These are phyloP conservation scores for Berghia stephanieae DNA, from an alignment of 1,140 invertebrate genomes.

Conservation along the genomic window DNA sequence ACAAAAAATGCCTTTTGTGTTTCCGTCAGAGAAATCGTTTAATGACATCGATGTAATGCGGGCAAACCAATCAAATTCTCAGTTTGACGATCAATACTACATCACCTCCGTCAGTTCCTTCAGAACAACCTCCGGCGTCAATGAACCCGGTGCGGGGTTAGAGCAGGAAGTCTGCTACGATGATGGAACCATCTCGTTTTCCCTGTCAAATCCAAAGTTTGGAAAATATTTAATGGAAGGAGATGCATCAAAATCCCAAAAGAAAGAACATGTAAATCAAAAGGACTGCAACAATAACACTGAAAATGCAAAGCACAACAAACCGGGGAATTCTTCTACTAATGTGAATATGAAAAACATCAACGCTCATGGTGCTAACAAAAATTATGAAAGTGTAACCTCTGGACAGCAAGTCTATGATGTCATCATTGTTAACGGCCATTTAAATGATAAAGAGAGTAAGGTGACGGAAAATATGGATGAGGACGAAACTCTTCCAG, in stretches of 20 bases:
- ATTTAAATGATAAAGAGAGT: not conserved
- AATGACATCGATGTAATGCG: not conserved
- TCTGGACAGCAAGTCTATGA: not conserved
- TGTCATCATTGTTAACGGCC: not conserved
- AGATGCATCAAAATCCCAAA: not conserved
- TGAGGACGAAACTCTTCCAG: not conserved
- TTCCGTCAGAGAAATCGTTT: not conserved
- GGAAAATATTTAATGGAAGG: constrained; percentile 1
- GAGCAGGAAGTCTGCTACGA: not conserved
- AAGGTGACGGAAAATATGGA: not conserved
- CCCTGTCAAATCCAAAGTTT: not conserved
- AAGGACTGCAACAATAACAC: not conserved
- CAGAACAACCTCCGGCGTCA: not conserved
- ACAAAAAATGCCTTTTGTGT: not conserved
- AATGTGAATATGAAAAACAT: no score
- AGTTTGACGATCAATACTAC: not conserved
- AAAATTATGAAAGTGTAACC: no score
- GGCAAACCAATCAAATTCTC: not conserved
- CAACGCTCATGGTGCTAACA: not conserved
- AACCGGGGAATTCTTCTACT: not conserved
- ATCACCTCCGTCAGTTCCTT: not conserved
- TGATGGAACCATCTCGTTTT: not conserved
- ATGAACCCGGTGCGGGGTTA: not conserved
- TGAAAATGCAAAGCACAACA: not conserved
- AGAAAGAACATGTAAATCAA: not conserved